phyloP scores from a whole-genome alignment of 2,888 invertebrate species.

The Alloscopus bannaensis region DNA sequence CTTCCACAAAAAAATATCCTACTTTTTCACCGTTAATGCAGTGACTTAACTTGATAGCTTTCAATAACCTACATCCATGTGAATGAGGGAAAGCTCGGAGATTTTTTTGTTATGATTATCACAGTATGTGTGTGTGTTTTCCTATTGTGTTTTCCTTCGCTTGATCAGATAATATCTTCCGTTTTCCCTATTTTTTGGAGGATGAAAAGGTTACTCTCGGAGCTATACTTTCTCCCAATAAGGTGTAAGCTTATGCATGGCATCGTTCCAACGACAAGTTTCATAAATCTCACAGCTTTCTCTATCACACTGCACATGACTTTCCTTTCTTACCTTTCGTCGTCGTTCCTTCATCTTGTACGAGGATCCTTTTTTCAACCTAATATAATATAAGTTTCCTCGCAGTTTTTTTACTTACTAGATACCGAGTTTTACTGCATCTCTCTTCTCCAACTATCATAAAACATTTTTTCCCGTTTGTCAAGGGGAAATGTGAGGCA shows the following conservation, averaged over 20 bases:
- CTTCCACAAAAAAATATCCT: slow-evolving; percentile 25
- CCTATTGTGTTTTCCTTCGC: too few species aligned
- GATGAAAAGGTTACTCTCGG: not conserved
- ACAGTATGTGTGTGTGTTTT: slow-evolving; percentile 15
- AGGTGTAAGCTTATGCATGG: slow-evolving; percentile 37
- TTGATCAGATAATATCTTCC: slow-evolving; percentile 48
- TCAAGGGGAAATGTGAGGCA: slow-evolving; percentile 14
- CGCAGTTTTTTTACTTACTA: not conserved
- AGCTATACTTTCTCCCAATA: not conserved
- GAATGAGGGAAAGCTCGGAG: too few species aligned
- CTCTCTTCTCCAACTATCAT: not conserved
- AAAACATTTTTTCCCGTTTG: slow-evolving; percentile 16
- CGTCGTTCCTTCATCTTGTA: not conserved
- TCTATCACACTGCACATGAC: not conserved
- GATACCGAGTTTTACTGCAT: slow-evolving; percentile 10
- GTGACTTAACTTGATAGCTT: slow-evolving; percentile 39
- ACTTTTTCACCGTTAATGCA: slow-evolving; percentile 27
- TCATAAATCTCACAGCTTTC: slow-evolving; percentile 23
- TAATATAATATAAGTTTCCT: not conserved
- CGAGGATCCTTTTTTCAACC: not conserved
- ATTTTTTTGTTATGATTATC: not conserved
- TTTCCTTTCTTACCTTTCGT: slow-evolving; percentile 8
- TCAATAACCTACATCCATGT: not conserved
- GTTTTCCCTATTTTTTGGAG: not conserved
- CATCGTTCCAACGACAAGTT: slow-evolving; percentile 34